Base-by-base conservation (phyloP, 2,113 vertebrate species). In the Bombycilla garrulus region DNA sequence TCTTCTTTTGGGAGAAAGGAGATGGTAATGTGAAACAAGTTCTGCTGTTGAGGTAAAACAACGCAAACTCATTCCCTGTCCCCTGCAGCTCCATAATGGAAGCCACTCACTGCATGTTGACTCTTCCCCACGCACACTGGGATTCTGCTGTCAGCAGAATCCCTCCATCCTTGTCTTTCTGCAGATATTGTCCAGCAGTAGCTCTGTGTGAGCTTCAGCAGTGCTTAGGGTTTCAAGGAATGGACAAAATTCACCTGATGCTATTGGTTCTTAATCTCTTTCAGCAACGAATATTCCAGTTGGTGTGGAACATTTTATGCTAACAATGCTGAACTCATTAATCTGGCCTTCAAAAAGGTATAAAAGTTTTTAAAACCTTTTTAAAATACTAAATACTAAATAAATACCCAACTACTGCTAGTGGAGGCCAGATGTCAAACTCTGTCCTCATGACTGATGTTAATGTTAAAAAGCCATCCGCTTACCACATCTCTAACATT, bases 91-190 rank as follows among this genome's bases (percentile, higher is more conserved):
- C n/a, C 0, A 0, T 0, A 1, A 35, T 9, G 23, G 53, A 44
- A 89, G 54, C 12, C 31, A 15, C 38, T 12, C 40, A 15, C 14
- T 28, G 26, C 10, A 13, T 2, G 23, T 2, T 60, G 50, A 18
- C 66, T 90, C 73, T 56, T 80, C 10, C 44, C 15, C n/a, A 12
- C 6, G 10, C 9, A 9, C 0, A 4, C n/a, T 48, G 21, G 85
- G 82, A 57, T 51, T 53, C 69, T 42, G 74, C 70, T 88, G 85
- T 61, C 16, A 51, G 90, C 61, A 85, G 81, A 65, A 85, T 61
- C 42, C 66, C 31, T 80, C 38, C 71, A 69, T 6, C 71, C 58
- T 21, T 19, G 15, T 10, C 58, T 20, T 53, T 45, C 61, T 33
- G 33, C 53, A 84, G 54, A 25, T 19, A 67, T 0, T n/a, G 31